A percentile compares a stretch with the other conserved stretches of the same genome.
Evolutionary conservation across 2,888 invertebrate genomes (phyloP).

Genomic region (Diogma glabrata): DNA sequence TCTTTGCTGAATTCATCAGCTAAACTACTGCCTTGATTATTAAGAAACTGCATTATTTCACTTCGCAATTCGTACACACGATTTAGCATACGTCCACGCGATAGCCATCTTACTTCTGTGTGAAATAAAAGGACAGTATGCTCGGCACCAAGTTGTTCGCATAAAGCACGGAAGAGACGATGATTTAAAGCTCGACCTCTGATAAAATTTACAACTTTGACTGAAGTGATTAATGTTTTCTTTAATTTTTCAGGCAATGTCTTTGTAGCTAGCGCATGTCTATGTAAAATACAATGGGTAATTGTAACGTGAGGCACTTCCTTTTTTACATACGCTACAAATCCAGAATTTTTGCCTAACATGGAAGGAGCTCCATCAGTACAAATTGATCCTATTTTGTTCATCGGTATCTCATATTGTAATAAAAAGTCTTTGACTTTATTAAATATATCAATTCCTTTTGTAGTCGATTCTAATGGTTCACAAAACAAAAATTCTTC

Average conservation of each 20-base stretch:
- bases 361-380: conserved; percentile 18
- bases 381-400: too few species aligned
- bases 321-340: not conserved
- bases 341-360: not conserved
- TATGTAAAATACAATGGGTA: not conserved
- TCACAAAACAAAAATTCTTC: too few species aligned
- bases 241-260: not conserved
- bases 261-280: conserved; percentile 2
- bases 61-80: too few species aligned
- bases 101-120: conserved; percentile 7
- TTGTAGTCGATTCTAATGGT: too few species aligned
- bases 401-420: too few species aligned
- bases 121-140: conserved; percentile 7
- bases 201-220: conserved; percentile 5
- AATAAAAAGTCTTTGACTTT: too few species aligned
- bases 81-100: conserved; percentile 3
- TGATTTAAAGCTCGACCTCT: not conserved
- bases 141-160: not conserved
- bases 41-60: too few species aligned
- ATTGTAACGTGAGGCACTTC: not conserved
- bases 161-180: not conserved
- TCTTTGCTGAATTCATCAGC: too few species aligned
- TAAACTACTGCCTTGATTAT: too few species aligned
- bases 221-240: not conserved
- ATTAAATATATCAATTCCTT: too few species aligned